These are phyloP conservation scores for Psilopsiagon aurifrons DNA, from an alignment of 2,113 vertebrate genomes.

Conservation along the genomic window DNA sequence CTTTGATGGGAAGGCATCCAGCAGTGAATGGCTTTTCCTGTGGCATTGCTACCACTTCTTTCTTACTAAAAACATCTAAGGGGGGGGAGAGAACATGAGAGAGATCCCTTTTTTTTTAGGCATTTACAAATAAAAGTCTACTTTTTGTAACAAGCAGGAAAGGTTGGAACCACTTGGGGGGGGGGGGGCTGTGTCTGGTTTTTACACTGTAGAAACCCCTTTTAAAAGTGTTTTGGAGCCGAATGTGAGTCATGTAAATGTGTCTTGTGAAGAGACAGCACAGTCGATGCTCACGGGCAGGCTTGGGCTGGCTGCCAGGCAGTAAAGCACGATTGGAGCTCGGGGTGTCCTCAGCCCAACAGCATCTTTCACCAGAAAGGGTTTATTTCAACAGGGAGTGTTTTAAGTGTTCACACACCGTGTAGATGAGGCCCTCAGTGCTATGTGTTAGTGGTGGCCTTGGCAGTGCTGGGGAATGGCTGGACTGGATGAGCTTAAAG, in stretches of 20 bases:
- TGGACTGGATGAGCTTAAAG: background rate
- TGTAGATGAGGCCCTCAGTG: background rate
- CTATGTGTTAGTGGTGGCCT: background rate
- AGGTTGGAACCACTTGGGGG: background rate
- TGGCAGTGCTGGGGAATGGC: background rate
- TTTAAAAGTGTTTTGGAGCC: slow-evolving; percentile 32
- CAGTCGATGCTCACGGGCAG: background rate
- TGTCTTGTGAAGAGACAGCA: slow-evolving; percentile 17
- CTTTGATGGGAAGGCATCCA: background rate
- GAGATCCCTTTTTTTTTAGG: slow-evolving; percentile 47
- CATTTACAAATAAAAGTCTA: slow-evolving; percentile 58
- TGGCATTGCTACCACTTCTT: slow-evolving; percentile 31
- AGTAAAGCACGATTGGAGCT: background rate
- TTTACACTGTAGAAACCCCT: slow-evolving; percentile 11
- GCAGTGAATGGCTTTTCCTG: background rate
- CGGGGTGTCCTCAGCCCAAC: background rate
- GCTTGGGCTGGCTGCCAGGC: background rate
- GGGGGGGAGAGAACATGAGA: background rate
- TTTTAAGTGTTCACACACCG: background rate
- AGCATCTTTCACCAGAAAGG: background rate
- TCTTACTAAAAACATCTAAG: slow-evolving; percentile 46
- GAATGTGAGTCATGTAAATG: background rate
- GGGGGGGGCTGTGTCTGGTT: background rate
- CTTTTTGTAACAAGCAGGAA: slow-evolving; percentile 66
- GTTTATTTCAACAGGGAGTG: background rate